phyloP scores from a whole-genome alignment of 2,888 invertebrate genomes.

The Dusona sp. region DNA sequence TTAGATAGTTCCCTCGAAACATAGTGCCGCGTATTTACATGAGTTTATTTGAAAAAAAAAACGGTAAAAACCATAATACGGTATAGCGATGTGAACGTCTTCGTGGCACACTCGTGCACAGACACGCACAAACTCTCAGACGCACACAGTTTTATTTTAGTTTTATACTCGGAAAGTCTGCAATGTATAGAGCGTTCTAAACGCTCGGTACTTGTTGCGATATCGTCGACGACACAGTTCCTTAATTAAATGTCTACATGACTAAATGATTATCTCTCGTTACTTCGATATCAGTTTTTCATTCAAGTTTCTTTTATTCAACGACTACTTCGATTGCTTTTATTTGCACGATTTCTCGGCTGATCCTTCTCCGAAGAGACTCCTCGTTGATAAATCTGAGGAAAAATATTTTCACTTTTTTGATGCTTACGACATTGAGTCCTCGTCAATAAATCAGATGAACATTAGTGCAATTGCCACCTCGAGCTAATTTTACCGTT shows the following conservation, averaged over 20 bases:
- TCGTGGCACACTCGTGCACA: conserved; percentile 56
- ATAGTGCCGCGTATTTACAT: conserved; percentile 66
- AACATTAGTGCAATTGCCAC: conserved; percentile 1
- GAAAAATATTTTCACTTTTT: conserved; percentile 31
- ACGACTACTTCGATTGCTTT: conserved; percentile 41
- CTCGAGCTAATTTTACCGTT: not conserved
- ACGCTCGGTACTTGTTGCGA: conserved; percentile 49
- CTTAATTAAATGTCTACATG: conserved; percentile 64
- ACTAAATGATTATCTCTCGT: conserved; percentile 64
- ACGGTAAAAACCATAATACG: conserved; percentile 49
- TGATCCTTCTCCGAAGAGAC: not conserved
- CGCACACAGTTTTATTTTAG: conserved; percentile 41
- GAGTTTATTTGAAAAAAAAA: conserved; percentile 64
- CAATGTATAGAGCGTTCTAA: conserved; percentile 61
- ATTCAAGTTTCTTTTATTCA: conserved; percentile 11
- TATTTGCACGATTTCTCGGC: conserved; percentile 52
- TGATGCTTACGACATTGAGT: not conserved
- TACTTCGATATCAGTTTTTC: conserved; percentile 51
- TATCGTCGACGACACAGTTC: conserved; percentile 52
- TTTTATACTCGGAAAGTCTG: conserved; percentile 21
- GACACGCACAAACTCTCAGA: conserved; percentile 50
- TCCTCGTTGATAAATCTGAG: conserved; percentile 5
- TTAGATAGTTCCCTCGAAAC: conserved; percentile 49
- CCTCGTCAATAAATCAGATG: not conserved
- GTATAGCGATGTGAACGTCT: conserved; percentile 60